These are phyloP conservation scores for Meta bourneti DNA, from an alignment of 2,888 invertebrate genomes.

Conservation along the genomic window DNA sequence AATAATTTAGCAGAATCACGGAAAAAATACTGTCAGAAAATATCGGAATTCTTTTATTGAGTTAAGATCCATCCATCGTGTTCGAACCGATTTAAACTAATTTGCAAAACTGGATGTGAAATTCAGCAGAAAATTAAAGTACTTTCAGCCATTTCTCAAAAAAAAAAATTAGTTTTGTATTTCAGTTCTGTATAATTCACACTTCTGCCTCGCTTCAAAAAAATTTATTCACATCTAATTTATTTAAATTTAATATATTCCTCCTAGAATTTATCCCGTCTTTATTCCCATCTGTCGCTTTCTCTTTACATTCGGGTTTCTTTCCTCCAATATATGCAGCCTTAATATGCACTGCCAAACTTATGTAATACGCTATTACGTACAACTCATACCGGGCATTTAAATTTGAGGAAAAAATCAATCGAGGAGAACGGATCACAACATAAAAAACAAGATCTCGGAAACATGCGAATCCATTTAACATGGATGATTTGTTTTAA, in stretches of 20 bases:
- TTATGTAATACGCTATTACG: background rate
- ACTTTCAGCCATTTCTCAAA: background rate
- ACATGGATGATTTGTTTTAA: conserved; percentile 37
- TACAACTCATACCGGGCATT: background rate
- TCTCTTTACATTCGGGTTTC: too few species aligned
- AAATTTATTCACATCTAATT: background rate
- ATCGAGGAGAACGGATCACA: background rate
- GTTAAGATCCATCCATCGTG: too few species aligned
- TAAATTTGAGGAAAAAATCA: background rate
- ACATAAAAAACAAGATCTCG: background rate
- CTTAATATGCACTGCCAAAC: background rate
- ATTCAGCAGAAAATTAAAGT: background rate
- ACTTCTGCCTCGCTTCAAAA: too few species aligned
- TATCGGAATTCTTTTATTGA: background rate
- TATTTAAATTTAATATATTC: background rate
- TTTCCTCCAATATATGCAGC: too few species aligned
- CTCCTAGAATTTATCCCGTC: background rate
- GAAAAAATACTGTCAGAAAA: background rate
- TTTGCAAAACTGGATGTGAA: background rate
- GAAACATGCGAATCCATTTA: background rate
- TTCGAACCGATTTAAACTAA: background rate
- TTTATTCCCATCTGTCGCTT: too few species aligned
- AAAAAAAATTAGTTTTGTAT: background rate
- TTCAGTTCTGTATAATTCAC: too few species aligned
- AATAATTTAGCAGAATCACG: too few species aligned